phyloP scores from a whole-genome alignment of 2,797 vertebrate genomes.

The Ceryle rudis region DNA sequence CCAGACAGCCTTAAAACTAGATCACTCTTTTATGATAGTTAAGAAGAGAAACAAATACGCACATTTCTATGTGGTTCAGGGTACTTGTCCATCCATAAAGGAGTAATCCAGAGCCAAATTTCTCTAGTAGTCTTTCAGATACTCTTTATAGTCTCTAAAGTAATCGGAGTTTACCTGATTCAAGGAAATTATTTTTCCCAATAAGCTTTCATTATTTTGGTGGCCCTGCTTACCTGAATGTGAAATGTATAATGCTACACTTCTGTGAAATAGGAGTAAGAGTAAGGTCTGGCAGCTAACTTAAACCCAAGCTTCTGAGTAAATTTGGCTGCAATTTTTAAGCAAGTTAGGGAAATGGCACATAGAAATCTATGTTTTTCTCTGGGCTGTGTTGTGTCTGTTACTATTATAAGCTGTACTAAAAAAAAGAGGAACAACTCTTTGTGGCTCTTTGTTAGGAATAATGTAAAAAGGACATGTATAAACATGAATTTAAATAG shows the following conservation, averaged over 20 bases:
- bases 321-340: not conserved
- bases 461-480: not conserved
- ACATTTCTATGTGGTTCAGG: not conserved
- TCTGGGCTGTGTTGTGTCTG: not conserved
- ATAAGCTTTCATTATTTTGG: not conserved
- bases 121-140: not conserved
- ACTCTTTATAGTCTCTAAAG: not conserved
- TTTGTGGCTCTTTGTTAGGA: not conserved
- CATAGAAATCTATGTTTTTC: not conserved
- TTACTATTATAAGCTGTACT: not conserved
- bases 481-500: not conserved
- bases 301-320: not conserved
- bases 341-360: not conserved
- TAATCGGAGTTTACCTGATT: not conserved
- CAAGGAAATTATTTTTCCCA: not conserved
- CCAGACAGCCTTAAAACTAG: not conserved
- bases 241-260: not conserved
- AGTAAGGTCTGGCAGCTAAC: not conserved
- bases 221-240: not conserved
- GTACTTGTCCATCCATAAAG: not conserved
- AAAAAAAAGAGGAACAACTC: not conserved
- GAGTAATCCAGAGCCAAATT: not conserved
- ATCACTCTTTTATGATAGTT: not conserved
- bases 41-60: not conserved
- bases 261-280: not conserved